Evolutionary conservation across 2,888 invertebrate species (phyloP), one percentile per base, ranked within the genome.

Genomic region (Synanthedon tipuliformis): DNA sequence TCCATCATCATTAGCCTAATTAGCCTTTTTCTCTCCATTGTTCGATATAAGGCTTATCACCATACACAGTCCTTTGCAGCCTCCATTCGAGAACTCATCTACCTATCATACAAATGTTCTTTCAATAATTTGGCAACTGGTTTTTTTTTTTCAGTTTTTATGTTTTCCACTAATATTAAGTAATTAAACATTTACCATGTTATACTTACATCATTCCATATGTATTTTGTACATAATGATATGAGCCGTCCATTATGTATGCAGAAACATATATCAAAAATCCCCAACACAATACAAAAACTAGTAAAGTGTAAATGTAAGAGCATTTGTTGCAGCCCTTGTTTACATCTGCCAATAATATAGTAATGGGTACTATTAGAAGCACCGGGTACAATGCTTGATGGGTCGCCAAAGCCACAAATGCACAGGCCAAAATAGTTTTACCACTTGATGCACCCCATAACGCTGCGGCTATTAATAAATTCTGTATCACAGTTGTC

Each of bases 401-500:
- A 59, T 95, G 91, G 0, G 95, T 90, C 53, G 95, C 92, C 12
- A 97, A 71, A 0, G 95, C 94, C 57, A 97, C 88, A 53, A 92
- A 89, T 0, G 92, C 59, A 64, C 93, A 89, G 56, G 93, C 90
- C 41, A 90, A 61, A 15, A 92, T 54, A 56, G 91, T 81, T 50
- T 88, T 83, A 4, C 92, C 92, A 81, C 89, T 90, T 16, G 92
- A 87, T 71, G 95, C 91, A 49, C 90, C 90, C 68, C 91, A 90
- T 40, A 97, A 85, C 51, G 92, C 90, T 4, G 92, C 65, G 0
- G 95, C 91, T 34, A 95, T 83, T 50, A 94, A 88, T n/a, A 97
- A 87, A 82, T 98, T 98, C 63, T 94, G 93, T 61, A 97, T 92
- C 11, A 96, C 94, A 2, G 96, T 96, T 2, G 97, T 97, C 0